Conservation (phyloP, 1,140 invertebrate species). For the Calliopsis andreniformis region DNA sequence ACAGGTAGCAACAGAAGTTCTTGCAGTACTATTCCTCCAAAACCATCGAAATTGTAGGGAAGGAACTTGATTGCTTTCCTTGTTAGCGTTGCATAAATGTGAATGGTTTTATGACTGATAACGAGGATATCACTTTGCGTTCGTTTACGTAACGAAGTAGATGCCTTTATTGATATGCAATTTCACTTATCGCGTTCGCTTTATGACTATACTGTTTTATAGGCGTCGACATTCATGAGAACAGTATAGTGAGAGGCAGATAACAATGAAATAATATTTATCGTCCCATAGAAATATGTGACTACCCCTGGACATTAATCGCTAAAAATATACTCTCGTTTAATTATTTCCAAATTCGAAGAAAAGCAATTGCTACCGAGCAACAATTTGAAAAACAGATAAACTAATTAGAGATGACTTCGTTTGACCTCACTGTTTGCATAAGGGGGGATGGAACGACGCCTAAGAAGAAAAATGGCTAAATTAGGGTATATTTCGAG, state of each 20-base stretch:
- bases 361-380: no score
- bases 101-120: not conserved
- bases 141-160: not conserved
- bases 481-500: not conserved
- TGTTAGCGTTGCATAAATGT: not conserved
- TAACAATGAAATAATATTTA: slow-evolving; percentile 3
- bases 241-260: not conserved
- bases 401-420: no score
- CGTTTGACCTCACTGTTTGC: no score
- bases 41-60: no score
- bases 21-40: no score
- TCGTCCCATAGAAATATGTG: not conserved
- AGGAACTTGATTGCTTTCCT: no score
- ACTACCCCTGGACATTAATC: not conserved
- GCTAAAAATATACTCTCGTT: not conserved
- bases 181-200: slow-evolving; percentile 8
- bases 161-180: slow-evolving; percentile 11
- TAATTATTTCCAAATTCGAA: no score
- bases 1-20: no score
- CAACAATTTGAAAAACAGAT: no score
- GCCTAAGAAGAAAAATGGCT: no score
- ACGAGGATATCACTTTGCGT: not conserved
- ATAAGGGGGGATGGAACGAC: no score
- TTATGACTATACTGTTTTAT: not conserved
- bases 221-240: slow-evolving; percentile 1